These are phyloP conservation scores for Clarias batrachus DNA, from an alignment of 2,113 vertebrate species.

Conservation along the genomic window DNA sequence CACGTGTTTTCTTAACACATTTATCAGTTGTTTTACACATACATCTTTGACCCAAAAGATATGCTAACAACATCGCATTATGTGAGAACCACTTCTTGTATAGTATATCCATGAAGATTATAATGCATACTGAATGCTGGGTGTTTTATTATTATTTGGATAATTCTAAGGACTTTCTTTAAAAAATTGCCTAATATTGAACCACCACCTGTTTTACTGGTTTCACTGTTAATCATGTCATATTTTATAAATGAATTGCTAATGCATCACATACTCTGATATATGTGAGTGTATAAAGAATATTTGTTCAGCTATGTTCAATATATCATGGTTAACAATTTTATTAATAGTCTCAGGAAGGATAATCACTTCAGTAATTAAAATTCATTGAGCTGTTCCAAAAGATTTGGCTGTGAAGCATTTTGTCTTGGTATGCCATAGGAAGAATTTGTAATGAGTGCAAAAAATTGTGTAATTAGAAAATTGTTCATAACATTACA, in stretches of 20 bases:
- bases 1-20: not conserved
- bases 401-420: not conserved
- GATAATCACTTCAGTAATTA: slow-evolving; percentile 18
- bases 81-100: not conserved
- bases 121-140: not conserved
- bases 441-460: not conserved
- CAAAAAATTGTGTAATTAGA: not conserved
- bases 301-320: not conserved
- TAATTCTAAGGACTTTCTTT: not conserved
- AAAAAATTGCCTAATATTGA: not conserved
- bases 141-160: too few species aligned
- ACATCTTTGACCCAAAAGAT: not conserved
- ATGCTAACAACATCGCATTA: not conserved
- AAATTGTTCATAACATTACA: not conserved
- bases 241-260: not conserved
- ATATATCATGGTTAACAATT: not conserved
- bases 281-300: not conserved
- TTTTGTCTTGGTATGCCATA: not conserved
- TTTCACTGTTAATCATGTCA: not conserved
- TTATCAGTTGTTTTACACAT: not conserved
- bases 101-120: not conserved
- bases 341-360: not conserved
- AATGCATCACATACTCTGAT: not conserved
- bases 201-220: not conserved
- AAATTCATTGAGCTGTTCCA: not conserved